These are phyloP conservation scores for Colistium nudipinnis DNA, from an alignment of 2,113 vertebrate species.

Conservation along the genomic window DNA sequence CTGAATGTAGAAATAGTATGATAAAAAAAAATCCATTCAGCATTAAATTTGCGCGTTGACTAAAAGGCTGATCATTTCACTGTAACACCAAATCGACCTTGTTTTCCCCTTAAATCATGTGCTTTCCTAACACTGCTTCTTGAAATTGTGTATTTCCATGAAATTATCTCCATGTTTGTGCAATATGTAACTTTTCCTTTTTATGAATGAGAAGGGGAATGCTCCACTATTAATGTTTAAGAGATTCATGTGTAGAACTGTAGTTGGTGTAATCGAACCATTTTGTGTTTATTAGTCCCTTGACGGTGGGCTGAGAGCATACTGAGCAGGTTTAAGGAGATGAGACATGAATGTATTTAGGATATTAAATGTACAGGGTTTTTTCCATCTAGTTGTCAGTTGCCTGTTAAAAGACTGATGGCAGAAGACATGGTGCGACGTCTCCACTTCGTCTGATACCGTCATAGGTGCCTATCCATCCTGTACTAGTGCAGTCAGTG, in stretches of 20 bases:
- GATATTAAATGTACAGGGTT: conserved; percentile 9
- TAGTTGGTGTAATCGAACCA: conserved; percentile 51
- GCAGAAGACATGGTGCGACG: neutral
- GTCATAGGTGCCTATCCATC: neutral
- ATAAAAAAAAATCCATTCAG: conserved; percentile 4
- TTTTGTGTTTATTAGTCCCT: conserved; percentile 64
- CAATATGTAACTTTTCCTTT: conserved; percentile 63
- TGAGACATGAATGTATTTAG: conserved; percentile 55
- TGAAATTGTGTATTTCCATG: conserved; percentile 31
- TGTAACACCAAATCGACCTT: conserved; percentile 49
- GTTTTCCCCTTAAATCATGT: conserved; percentile 9
- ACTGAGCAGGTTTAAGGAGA: conserved; percentile 41
- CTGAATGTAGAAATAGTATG: neutral
- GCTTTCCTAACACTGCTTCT: conserved; percentile 36
- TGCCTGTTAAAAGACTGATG: conserved; percentile 39
- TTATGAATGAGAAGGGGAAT: conserved; percentile 32
- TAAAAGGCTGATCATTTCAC: conserved; percentile 8
- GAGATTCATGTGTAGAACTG: conserved; percentile 19
- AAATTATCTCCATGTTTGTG: conserved; percentile 61
- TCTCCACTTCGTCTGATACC: neutral
- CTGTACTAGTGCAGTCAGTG: conserved; percentile 8
- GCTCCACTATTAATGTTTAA: conserved; percentile 27
- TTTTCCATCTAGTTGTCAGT: conserved; percentile 27
- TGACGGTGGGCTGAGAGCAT: conserved; percentile 40
- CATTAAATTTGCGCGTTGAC: too few relatives aligned